A percentile compares a stretch with the other conserved stretches of the same genome.
Evolutionary conservation across 92 coral and sea anemone genomes (phyloP).

Genomic region (Epizoanthus stellaris): DNA sequence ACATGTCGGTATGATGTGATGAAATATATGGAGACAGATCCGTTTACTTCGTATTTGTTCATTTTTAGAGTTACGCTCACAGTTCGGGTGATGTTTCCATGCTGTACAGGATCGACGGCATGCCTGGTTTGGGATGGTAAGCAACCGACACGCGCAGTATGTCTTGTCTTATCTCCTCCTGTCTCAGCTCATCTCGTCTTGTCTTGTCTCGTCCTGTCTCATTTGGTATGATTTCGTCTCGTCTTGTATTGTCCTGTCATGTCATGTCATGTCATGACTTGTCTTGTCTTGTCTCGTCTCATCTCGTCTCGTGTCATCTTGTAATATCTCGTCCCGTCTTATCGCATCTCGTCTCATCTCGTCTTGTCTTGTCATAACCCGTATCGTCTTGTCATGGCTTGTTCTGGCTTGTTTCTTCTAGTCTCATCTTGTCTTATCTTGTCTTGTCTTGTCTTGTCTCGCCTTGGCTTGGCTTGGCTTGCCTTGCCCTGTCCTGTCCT

Average conservation of each 20-base stretch:
- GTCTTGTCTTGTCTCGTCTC: too few relatives aligned
- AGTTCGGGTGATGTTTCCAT: constrained; percentile 69
- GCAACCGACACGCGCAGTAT: neutral
- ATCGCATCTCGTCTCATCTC: neutral
- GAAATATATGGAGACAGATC: too few relatives aligned
- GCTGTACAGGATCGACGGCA: constrained; percentile 78
- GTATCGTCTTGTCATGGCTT: neutral
- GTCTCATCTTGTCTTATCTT: too few relatives aligned
- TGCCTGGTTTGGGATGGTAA: constrained; percentile 87
- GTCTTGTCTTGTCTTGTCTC: too few relatives aligned
- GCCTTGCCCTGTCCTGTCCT: too few relatives aligned
- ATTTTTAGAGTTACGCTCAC: constrained; percentile 66
- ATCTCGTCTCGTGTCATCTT: too few relatives aligned
- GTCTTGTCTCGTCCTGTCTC: too few relatives aligned
- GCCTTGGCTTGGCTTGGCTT: too few relatives aligned
- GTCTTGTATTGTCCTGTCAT: neutral
- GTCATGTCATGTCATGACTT: neutral
- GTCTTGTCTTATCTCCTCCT: neutral
- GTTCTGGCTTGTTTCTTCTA: too few relatives aligned
- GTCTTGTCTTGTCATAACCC: neutral
- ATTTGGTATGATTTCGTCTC: too few relatives aligned
- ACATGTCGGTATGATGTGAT: too few relatives aligned
- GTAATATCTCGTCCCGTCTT: neutral
- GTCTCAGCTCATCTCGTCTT: too few relatives aligned
- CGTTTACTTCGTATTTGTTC: neutral